phyloP scores from a whole-genome alignment of 2,888 invertebrate species.

The Lymantria dispar region DNA sequence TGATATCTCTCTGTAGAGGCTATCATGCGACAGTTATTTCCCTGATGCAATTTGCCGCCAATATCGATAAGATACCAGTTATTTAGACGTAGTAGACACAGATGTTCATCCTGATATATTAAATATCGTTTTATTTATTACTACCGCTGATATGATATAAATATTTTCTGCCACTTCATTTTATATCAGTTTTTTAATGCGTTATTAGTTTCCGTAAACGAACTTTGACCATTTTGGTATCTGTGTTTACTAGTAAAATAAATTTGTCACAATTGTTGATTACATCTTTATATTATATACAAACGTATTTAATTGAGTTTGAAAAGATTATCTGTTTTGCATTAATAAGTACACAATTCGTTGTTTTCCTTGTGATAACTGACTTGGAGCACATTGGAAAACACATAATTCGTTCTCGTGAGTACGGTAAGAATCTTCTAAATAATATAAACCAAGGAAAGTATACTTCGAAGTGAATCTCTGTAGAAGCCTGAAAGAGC shows the following conservation, averaged over 20 bases:
- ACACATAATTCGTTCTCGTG: too few species aligned
- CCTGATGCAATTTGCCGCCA: slow-evolving; percentile 55
- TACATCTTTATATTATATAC: too few species aligned
- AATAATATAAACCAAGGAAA: too few species aligned
- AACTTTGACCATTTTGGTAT: slow-evolving; percentile 5
- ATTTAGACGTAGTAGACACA: slow-evolving; percentile 37
- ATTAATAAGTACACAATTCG: too few species aligned
- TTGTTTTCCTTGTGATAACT: too few species aligned
- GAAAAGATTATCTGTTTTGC: too few species aligned
- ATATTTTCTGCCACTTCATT: slow-evolving; percentile 4
- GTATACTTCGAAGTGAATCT: too few species aligned
- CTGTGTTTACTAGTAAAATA: neutral
- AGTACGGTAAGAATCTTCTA: too few species aligned
- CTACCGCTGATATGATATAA: neutral
- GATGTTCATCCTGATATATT: slow-evolving; percentile 27
- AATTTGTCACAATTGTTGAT: too few species aligned
- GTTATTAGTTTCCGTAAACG: slow-evolving; percentile 2
- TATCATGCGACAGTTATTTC: slow-evolving; percentile 22
- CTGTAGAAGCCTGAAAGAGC: too few species aligned
- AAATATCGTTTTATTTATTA: slow-evolving; percentile 6
- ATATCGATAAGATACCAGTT: slow-evolving; percentile 42
- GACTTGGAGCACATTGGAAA: too few species aligned
- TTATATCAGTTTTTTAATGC: slow-evolving; percentile 4
- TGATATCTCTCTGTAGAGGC: slow-evolving; percentile 1
- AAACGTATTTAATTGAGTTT: too few species aligned